Base-by-base conservation (phyloP, 2,888 invertebrate species). In the Eristalis tenax region DNA sequence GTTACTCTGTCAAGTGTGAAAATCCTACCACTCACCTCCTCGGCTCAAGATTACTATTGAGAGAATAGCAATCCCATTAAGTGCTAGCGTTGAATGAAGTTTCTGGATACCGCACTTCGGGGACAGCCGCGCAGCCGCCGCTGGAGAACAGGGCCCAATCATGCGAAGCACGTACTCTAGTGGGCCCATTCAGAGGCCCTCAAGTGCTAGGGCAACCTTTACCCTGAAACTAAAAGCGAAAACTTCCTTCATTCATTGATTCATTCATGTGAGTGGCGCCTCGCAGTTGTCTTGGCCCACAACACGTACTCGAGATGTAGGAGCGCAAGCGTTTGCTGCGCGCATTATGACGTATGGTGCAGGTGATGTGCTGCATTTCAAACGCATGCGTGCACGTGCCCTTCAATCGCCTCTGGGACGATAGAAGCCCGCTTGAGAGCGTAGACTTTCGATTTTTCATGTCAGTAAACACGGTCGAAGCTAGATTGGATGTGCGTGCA, bases 251-350 rank as follows among this genome's bases (percentile, higher is more conserved):
- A 59, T 28, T 26, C 59, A 50, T 50, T 26, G 15, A 59, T 59
- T 18, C 18, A 50, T 50, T 5, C 50, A 66, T 38, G 38, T 13
- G 38, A 66, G 65, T 66, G 65, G 65, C 65, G 65, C 65, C 22
- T 65, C 32, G 18, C n/a, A 22, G 35, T 65, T n/a, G 38, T 66
- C 40, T 66, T 66, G 40, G 65, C 65, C 65, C 22, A 66, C 65
- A 66, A 66, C 65, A 66, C 65, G 65, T 59, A 56, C 4, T 26
- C 59, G 59, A 26, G 26, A 59, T 59, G 26, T 11, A 59, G 59
- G 26, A 26, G 59, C 59, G 50, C 18, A 8, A 26, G 23, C 59
- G 26, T 59, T 59, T n/a, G 23, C 26, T 59, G 26, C 26, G 59
- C 59, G 26, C 59, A 59, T 59, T 59, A 59, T 59, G 59, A 59